These are phyloP conservation scores for Andricus curvator DNA, from an alignment of 2,888 invertebrate genomes.

Conservation along the genomic window DNA sequence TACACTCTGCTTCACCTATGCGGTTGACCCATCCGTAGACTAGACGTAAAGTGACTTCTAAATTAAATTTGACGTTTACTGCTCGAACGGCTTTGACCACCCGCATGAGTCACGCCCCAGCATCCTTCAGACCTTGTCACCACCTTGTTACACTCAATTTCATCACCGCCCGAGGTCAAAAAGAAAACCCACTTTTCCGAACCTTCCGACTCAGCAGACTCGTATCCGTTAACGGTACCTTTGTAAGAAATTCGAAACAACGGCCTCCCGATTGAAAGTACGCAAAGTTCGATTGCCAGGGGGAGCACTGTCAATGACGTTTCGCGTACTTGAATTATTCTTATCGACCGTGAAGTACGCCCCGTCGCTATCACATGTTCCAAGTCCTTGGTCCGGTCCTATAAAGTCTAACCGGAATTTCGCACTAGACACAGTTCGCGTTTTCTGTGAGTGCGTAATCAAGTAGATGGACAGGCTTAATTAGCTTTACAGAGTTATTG, in stretches of 20 bases:
- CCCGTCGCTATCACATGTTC: constrained; percentile 60
- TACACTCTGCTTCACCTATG: not conserved
- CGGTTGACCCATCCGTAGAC: not conserved
- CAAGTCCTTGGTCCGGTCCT: constrained; percentile 58
- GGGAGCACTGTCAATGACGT: constrained; percentile 65
- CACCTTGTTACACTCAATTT: not conserved
- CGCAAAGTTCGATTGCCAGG: constrained; percentile 48
- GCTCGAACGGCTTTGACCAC: not conserved
- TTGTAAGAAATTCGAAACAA: not conserved
- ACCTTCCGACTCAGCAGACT: constrained; percentile 32
- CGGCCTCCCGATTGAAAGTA: constrained; percentile 41
- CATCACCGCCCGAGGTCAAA: not conserved
- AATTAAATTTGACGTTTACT: not conserved
- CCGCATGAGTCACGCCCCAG: not conserved
- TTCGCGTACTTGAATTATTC: constrained; percentile 69
- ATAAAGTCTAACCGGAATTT: constrained; percentile 49
- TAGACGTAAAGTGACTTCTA: not conserved
- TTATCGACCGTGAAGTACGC: constrained; percentile 64
- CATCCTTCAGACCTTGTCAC: constrained; percentile 3
- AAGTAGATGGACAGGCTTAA: constrained; percentile 8
- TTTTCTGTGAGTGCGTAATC: constrained; percentile 26
- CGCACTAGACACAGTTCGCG: constrained; percentile 42
- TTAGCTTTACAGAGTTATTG: not conserved
- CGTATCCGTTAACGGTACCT: constrained; percentile 1
- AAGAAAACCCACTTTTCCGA: constrained; percentile 2